Base-by-base conservation (phyloP, 2,888 invertebrate genomes). In the Spilosoma lubricipeda region DNA sequence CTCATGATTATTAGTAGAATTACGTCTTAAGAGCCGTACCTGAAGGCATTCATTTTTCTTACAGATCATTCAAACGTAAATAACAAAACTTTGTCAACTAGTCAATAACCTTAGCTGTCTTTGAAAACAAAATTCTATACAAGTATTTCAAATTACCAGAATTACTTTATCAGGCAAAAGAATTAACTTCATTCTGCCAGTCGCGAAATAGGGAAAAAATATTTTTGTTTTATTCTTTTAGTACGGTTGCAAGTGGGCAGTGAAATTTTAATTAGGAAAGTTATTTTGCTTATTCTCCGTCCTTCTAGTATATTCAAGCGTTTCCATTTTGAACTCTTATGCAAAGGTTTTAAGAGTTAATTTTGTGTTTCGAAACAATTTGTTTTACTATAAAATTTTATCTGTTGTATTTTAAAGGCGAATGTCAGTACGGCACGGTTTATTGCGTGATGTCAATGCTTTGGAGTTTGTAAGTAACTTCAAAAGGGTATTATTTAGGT, bases 261-360 rank as follows among this genome's bases (percentile, higher is more conserved):
- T 90, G 88, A 92, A 90, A 90, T 91, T 91, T 92, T 93, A 93
- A 93, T 92, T 93, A 92, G 90, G 82, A 90, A 93, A 92, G 90
- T 92, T 91, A 88, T 88, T 89, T 88, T 82, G 82, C 82, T 88
- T 86, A 81, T 88, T 85, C 80, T 79, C 77, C 69, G 83, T 81
- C 79, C 83, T 83, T 85, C 77, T 77, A 59, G 77, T 68, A 72
- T 20, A 63, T 75, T 73, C 69, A 66, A 72, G 56, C 13, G 3
- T 11, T 67, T 13, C 30, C 1, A 86, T 70, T 78, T 76, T 73
- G 7, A 79, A 83, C 82, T 69, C 78, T 84, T 75, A 42, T 0
- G 0, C 0, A 4, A 3, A 20, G 3, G 3, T 0, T 0, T 15
- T 71, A 85, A 72, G 74, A 77, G 73, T 68, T 23, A 56, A 63